Percentiles rank a stretch among this genome's conserved stretches.
Conservation (phyloP, 2,113 vertebrate genomes). For the Spea multiplicata region DNA sequence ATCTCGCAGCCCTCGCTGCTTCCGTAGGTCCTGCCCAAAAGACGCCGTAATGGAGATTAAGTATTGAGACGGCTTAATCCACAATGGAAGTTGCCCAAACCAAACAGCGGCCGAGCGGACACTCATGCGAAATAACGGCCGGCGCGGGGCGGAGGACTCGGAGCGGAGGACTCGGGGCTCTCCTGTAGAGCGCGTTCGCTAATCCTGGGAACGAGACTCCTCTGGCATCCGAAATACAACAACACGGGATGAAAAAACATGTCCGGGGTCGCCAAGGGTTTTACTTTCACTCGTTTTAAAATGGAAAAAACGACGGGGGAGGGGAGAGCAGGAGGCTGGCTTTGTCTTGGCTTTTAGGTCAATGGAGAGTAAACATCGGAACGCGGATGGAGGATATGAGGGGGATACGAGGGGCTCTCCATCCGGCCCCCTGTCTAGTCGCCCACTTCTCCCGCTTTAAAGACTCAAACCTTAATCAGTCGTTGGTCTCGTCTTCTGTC, state of each 20-base stretch:
- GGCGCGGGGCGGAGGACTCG: not conserved
- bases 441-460: too few relatives aligned
- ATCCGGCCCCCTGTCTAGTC: too few relatives aligned
- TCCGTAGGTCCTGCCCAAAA: slow-evolving; percentile 11
- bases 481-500: too few relatives aligned
- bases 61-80: slow-evolving; percentile 29
- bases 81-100: slow-evolving; percentile 31
- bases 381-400: too few relatives aligned
- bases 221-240: not conserved
- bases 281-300: not conserved
- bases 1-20: slow-evolving; percentile 22
- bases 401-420: too few relatives aligned
- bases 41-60: slow-evolving; percentile 38
- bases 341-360: too few relatives aligned
- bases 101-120: slow-evolving; percentile 20
- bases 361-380: too few relatives aligned
- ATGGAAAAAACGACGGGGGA: not conserved
- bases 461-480: too few relatives aligned
- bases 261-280: not conserved
- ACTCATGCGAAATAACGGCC: slow-evolving; percentile 27
- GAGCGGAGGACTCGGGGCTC: slow-evolving; percentile 4
- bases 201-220: slow-evolving; percentile 26
- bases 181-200: not conserved
- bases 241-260: not conserved
- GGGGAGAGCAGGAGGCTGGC: not conserved